Base-by-base conservation (phyloP, 2,113 vertebrate genomes). In the Oxygymnocypris stewartii region DNA sequence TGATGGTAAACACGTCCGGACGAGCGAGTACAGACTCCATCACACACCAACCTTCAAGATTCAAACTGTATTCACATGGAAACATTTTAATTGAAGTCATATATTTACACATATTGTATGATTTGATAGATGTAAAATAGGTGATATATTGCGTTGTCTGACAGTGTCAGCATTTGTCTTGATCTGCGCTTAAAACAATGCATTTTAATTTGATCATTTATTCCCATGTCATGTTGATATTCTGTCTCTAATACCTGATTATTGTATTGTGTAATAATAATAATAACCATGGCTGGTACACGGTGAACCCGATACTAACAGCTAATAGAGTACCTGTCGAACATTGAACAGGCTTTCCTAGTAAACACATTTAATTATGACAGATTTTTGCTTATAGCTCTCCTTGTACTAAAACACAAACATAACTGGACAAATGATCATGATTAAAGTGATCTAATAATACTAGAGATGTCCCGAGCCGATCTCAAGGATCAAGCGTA, bases 261-360 rank as follows among this genome's bases (percentile, higher is more conserved):
- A 49, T 76, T 76, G 14, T 79, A 51, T 51, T 77, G n/a, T 77
- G 28, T 31, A 31, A 31, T 31, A 31, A 51, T 81, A 28, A 80
- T 67, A 82, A 57, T 18, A 80, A 82, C 40, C 59, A 67, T 67
- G 59, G 79, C 79, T 47, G 79, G 79, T 65, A 82, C 79, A 82
- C 23, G 79, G 79, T 82, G 59, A 67, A 82, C n/a, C 23, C 20
- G 1, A 80, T 47, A 47, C 37, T 82, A 31, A 81, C 5, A 44
- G 14, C 57, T 20, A 6, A 5, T n/a, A 79, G 31, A 44, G 20
- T 42, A 42, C 42, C 40, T n/a, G 44, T 75, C 4, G 13, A 42
- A 82, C 3, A 47, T 10, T 23, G 6, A 31, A 77, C 28, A 31
- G 28, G 28, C 28, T 31, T 31, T 31, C 28, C 28, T 31, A 31